Base-by-base conservation (phyloP, 2,113 vertebrate genomes). In the Percopsis transmontana region DNA sequence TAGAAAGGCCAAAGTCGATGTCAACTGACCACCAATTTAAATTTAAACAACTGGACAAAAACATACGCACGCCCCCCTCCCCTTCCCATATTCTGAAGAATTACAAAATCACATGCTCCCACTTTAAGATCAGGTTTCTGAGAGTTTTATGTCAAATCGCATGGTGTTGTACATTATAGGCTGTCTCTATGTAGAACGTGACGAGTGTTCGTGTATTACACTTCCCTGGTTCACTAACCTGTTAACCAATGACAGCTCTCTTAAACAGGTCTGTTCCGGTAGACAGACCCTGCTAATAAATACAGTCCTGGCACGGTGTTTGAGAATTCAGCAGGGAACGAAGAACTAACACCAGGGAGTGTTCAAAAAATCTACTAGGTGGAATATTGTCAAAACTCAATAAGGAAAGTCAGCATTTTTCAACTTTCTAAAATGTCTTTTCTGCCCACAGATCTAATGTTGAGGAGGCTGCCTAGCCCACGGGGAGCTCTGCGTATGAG, bases 401-500 rank as follows among this genome's bases (percentile, higher is more conserved):
- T 24, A 41, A 58, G 41, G 15, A 56, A 68, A 58, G 2, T 60
- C 6, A 11, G 18, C 14, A 0, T 62, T 16, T 63, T 51, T 47
- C 21, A 11, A 27, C 33, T 20, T 27, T 0, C 39, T 16, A 24
- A 62, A 44, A 69, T 57, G 62, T 63, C 67, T 63, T 51, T 33
- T 47, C n/a, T 60, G 62, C 66, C 74, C 27, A 42, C 51, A 69
- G 56, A 70, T 51, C 10, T 66, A 19, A 44, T 19, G 16, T 44
- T 58, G 60, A 68, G 19, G 68, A 51, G 57, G 20, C 56, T 57
- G 18, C 39, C 55, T 47, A 47, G 58, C 40, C 62, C 40, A 3
- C n/a, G 0, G 80, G 71, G 74, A 70, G 48, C 63, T 62, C 19
- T 45, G 58, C 15, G 50, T 38, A 23, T 21, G 47, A 52, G 61